These are phyloP conservation scores for Aporophyla lueneburgensis DNA, from an alignment of 2,888 invertebrate species.

Conservation along the genomic window DNA sequence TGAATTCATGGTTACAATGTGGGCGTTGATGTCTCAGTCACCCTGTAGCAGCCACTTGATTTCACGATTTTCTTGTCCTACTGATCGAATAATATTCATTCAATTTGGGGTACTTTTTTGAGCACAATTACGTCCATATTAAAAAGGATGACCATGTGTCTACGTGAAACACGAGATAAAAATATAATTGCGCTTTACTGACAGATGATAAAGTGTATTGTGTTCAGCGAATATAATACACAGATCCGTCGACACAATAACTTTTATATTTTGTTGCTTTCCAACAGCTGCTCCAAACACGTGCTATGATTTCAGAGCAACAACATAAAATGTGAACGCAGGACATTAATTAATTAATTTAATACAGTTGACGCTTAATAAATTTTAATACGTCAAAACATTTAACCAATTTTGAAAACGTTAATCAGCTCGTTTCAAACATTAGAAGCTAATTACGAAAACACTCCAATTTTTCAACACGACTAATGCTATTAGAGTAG, in stretches of 20 bases:
- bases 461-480: conserved; percentile 76
- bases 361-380: conserved; percentile 59
- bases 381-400: conserved; percentile 80
- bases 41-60: background rate
- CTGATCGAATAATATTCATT: background rate
- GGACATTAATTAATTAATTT: conserved; percentile 71
- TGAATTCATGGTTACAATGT: no score
- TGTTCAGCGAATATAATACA: conserved; percentile 76
- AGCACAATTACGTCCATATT: conserved; percentile 21
- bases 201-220: conserved; percentile 81
- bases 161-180: conserved; percentile 54
- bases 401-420: conserved; percentile 69
- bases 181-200: conserved; percentile 42
- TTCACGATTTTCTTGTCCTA: background rate
- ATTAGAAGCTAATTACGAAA: conserved; percentile 83
- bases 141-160: conserved; percentile 58
- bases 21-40: no score
- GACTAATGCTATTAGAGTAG: conserved; percentile 75
- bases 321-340: conserved; percentile 65
- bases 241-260: conserved; percentile 75
- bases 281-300: conserved; percentile 79
- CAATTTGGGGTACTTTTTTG: conserved; percentile 15
- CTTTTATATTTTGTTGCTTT: conserved; percentile 77
- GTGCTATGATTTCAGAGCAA: conserved; percentile 69
- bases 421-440: conserved; percentile 75